Evolutionary conservation across 2,797 vertebrate genomes (phyloP).

Genomic region (Silurus lanzhouensis): DNA sequence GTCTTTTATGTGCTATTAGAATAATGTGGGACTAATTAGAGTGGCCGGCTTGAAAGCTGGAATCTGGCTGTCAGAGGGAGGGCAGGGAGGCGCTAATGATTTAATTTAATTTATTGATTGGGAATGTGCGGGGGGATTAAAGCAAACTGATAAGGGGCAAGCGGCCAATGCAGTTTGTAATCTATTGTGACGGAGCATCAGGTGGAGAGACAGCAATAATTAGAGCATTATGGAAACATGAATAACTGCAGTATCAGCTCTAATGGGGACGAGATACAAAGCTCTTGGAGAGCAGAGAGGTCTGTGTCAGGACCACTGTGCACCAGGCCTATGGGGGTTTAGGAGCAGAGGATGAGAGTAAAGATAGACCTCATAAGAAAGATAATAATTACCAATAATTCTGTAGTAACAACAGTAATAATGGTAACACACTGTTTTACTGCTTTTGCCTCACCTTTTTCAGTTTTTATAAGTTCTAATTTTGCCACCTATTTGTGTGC

Average conservation of each 20-base stretch:
- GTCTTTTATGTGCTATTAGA: conserved; percentile 60
- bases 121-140: conserved; percentile 61
- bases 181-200: conserved; percentile 60
- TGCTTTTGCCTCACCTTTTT: too few species aligned
- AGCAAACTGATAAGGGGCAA: conserved; percentile 55
- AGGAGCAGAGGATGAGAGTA: not conserved
- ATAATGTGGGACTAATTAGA: conserved; percentile 69
- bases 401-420: too few species aligned
- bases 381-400: too few species aligned
- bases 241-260: conserved; percentile 59
- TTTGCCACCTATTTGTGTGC: too few species aligned
- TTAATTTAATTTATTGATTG: conserved; percentile 72
- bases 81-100: conserved; percentile 67
- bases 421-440: too few species aligned
- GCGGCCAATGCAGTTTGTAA: conserved; percentile 57
- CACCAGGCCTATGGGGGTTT: too few species aligned
- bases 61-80: conserved; percentile 65
- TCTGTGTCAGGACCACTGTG: not conserved
- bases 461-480: too few species aligned
- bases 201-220: conserved; percentile 60
- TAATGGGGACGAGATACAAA: conserved; percentile 37
- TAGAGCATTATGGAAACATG: conserved; percentile 60
- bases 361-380: too few species aligned
- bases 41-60: conserved; percentile 63
- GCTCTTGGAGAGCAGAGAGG: conserved; percentile 17